Percentiles rank a stretch among this genome's conserved stretches.
These are phyloP conservation scores for Gephyroberyx darwinii DNA, from an alignment of 2,797 vertebrate genomes.

Conservation along the genomic window DNA sequence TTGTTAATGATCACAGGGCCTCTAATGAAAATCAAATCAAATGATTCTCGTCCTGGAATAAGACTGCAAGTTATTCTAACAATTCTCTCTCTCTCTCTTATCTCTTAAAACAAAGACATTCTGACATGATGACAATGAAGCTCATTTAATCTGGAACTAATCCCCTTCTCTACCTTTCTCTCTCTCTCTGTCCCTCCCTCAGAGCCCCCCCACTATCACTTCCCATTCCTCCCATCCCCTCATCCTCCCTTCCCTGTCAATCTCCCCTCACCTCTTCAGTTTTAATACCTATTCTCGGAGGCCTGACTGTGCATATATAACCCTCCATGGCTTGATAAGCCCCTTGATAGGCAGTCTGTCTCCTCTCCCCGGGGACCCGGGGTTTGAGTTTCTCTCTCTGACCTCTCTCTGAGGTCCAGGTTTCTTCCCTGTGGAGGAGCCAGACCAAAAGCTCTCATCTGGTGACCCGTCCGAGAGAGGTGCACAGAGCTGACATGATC, in stretches of 20 bases:
- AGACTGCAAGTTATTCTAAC: conserved; percentile 45
- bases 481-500: conserved; percentile 64
- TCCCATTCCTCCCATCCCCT: conserved; percentile 22
- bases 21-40: conserved; percentile 60
- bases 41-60: conserved; percentile 44
- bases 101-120: conserved; percentile 54
- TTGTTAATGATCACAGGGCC: conserved; percentile 43
- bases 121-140: conserved; percentile 52
- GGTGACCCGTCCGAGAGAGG: conserved; percentile 59
- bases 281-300: conserved; percentile 64
- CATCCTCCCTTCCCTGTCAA: conserved; percentile 21
- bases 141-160: conserved; percentile 66
- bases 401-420: conserved; percentile 72
- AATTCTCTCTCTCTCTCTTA: conserved; percentile 15
- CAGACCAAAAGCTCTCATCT: conserved; percentile 62
- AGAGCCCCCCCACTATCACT: conserved; percentile 32
- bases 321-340: conserved; percentile 60
- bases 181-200: conserved; percentile 31
- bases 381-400: conserved; percentile 57
- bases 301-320: conserved; percentile 71
- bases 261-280: conserved; percentile 42
- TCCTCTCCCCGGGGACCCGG: conserved; percentile 53
- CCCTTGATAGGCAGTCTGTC: conserved; percentile 63
- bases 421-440: conserved; percentile 63
- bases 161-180: conserved; percentile 34